Evolutionary conservation across 37 sponge, comb jelly and placozoan species (phyloP).

Genomic region (Halisarca cf. caerulea): DNA sequence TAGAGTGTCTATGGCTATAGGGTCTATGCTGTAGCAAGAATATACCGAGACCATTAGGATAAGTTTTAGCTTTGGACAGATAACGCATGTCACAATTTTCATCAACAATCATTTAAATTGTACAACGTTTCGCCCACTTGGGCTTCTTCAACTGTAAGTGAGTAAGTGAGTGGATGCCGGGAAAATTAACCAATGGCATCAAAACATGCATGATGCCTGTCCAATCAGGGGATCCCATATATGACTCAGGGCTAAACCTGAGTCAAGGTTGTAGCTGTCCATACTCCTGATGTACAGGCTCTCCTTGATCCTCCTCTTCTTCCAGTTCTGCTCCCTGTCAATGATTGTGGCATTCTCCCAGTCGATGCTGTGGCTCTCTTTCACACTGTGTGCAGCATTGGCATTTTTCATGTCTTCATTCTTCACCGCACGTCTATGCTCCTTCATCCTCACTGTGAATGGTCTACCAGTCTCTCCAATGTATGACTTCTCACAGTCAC

Average conservation of each 20-base stretch:
- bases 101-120: no score
- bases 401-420: conserved; percentile 15
- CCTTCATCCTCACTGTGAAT: conserved; percentile 24
- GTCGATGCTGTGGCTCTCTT: not conserved
- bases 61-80: no score
- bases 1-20: no score
- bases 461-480: conserved; percentile 46
- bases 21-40: no score
- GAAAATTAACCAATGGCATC: no score
- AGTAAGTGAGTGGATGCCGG: no score
- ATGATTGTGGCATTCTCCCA: conserved; percentile 14
- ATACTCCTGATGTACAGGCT: conserved; percentile 26
- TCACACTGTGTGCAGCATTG: conserved; percentile 20
- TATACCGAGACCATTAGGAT: no score
- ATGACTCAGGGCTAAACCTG: conserved; percentile 15
- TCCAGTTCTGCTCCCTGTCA: not conserved
- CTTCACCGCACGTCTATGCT: conserved; percentile 29
- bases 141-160: no score
- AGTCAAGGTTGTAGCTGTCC: conserved; percentile 26
- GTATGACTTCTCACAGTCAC: not conserved
- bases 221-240: conserved; percentile 9
- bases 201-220: no score
- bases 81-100: no score
- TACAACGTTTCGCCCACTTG: no score
- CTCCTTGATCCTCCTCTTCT: conserved; percentile 34